Percentiles rank a stretch among this genome's conserved stretches.
These are phyloP conservation scores for Spodoptera picta DNA, from an alignment of 2,888 invertebrate species.

Conservation along the genomic window DNA sequence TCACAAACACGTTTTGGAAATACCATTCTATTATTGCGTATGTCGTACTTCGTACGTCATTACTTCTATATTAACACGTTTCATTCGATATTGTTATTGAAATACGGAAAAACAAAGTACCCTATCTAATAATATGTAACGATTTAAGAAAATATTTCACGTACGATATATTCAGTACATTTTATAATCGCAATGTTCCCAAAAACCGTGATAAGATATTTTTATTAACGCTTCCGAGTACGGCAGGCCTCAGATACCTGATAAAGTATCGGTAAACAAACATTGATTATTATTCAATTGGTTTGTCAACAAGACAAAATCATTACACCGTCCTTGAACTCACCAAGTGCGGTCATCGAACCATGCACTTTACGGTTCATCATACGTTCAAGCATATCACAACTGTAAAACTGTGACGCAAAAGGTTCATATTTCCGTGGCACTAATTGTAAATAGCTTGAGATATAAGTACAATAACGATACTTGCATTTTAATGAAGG, in stretches of 20 bases:
- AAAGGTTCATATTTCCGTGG: constrained; percentile 34
- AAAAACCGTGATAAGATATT: constrained; percentile 1
- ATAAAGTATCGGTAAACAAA: constrained; percentile 4
- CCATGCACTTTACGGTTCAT: constrained; percentile 30
- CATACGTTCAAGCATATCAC: constrained; percentile 20
- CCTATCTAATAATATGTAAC: no score
- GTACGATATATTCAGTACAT: background rate
- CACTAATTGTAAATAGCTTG: constrained; percentile 4
- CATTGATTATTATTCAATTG: background rate
- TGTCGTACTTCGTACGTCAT: no score
- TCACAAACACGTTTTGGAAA: no score
- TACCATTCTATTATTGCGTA: no score
- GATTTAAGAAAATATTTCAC: background rate
- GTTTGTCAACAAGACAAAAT: constrained; percentile 10
- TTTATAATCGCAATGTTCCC: background rate
- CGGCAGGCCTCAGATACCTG: background rate
- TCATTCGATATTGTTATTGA: no score
- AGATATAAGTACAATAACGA: constrained; percentile 20
- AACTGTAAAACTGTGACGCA: constrained; percentile 18
- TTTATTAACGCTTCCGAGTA: constrained; percentile 5
- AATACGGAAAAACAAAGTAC: no score
- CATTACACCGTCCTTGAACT: constrained; percentile 56
- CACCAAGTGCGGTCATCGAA: constrained; percentile 50
- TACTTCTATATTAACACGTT: no score
- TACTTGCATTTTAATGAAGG: constrained; percentile 15